Evolutionary conservation across 2,888 invertebrate species (phyloP).

Genomic region (Stratiomys singularior): DNA sequence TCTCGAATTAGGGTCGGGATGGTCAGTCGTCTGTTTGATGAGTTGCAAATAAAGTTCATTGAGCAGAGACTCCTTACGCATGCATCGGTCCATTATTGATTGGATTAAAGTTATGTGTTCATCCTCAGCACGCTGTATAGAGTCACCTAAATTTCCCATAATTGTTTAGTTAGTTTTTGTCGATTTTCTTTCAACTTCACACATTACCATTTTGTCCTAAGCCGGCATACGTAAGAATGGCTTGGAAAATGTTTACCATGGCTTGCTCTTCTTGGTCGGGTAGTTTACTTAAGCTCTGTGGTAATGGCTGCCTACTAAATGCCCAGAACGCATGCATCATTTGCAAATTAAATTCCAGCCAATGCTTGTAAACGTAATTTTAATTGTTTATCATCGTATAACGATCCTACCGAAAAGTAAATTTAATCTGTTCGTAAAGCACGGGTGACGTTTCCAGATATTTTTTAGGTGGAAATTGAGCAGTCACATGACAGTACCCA

Average conservation of each 20-base stretch:
- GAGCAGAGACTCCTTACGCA: conserved; percentile 87
- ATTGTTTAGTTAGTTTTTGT: background rate
- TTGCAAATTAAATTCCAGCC: no score
- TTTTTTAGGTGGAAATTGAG: no score
- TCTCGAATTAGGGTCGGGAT: conserved; percentile 87
- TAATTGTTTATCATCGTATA: no score
- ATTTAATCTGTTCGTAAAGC: no score
- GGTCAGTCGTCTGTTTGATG: conserved; percentile 93
- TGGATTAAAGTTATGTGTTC: conserved; percentile 91
- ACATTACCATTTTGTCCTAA: conserved; percentile 74
- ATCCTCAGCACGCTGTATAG: conserved; percentile 79
- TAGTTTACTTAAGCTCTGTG: conserved; percentile 85
- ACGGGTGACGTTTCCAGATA: no score
- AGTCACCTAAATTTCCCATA: conserved; percentile 67
- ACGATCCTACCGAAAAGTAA: no score
- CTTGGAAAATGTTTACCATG: conserved; percentile 88
- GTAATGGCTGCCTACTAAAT: conserved; percentile 82
- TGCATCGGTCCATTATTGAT: conserved; percentile 87
- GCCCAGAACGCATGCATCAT: conserved; percentile 93
- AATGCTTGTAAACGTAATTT: no score
- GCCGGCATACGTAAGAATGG: conserved; percentile 89
- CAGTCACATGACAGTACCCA: no score
- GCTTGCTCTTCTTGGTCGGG: conserved; percentile 88
- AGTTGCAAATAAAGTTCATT: conserved; percentile 92
- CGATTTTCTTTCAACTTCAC: no score